These are phyloP conservation scores for Mythimna vitellina DNA, from an alignment of 2,888 invertebrate genomes.

Conservation along the genomic window DNA sequence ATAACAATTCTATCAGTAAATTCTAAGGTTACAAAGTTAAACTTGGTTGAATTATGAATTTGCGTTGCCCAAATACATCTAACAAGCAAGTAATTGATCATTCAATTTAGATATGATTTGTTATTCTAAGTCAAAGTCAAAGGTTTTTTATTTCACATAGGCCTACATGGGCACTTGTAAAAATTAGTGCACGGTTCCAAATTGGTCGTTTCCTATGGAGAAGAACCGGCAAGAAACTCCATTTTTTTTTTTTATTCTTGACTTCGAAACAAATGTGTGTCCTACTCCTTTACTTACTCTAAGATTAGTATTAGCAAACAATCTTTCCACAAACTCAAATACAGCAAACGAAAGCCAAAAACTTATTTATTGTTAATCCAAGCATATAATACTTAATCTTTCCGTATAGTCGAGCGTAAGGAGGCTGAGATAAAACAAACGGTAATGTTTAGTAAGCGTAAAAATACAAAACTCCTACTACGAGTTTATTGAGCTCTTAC, in stretches of 20 bases:
- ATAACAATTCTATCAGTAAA: too few species aligned
- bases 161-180: too few species aligned
- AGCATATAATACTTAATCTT: slow-evolving; percentile 62
- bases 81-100: background rate
- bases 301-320: background rate
- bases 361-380: slow-evolving; percentile 61
- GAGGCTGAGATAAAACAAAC: slow-evolving; percentile 59
- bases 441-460: slow-evolving; percentile 57
- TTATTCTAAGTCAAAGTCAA: too few species aligned
- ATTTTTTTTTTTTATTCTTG: too few species aligned
- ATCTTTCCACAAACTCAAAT: slow-evolving; percentile 13
- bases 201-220: too few species aligned
- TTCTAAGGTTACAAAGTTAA: too few species aligned
- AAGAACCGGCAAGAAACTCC: too few species aligned
- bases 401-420: slow-evolving; percentile 59
- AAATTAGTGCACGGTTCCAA: too few species aligned
- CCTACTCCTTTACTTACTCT: background rate
- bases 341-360: slow-evolving; percentile 42
- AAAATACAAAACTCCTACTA: slow-evolving; percentile 50
- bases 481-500: slow-evolving; percentile 15
- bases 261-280: background rate
- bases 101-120: background rate
- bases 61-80: background rate
- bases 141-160: too few species aligned
- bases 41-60: background rate